phyloP scores from a whole-genome alignment of 1,140 invertebrate genomes.

The Aplysia californica region DNA sequence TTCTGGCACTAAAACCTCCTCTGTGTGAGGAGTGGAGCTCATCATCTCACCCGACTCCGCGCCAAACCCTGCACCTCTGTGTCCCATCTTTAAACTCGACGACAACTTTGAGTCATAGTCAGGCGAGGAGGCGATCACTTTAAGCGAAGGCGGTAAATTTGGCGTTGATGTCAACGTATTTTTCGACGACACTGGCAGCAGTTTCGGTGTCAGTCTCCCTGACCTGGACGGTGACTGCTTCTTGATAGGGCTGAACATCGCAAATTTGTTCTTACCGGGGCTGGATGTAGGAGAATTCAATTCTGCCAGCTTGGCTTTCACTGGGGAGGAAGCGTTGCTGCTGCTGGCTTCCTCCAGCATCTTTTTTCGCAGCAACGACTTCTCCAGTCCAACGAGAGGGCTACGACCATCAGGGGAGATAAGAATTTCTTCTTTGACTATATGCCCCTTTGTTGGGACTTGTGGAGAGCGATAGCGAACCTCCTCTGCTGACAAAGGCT shows the following conservation, averaged over 20 bases:
- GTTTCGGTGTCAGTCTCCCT: too few species aligned
- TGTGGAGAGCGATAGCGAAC: slow-evolving; percentile 7
- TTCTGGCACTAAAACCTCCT: not conserved
- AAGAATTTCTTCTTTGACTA: slow-evolving; percentile 15
- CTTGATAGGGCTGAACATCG: too few species aligned
- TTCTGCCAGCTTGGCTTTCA: not conserved
- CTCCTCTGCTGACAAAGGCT: slow-evolving; percentile 4
- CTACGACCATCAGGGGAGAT: slow-evolving; percentile 25
- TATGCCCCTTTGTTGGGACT: not conserved
- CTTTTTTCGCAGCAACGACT: not conserved
- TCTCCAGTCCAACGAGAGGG: slow-evolving; percentile 11
- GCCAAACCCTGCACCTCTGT: too few species aligned
- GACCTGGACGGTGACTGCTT: not conserved
- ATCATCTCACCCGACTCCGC: too few species aligned
- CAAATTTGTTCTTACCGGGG: too few species aligned
- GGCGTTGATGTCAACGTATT: too few species aligned
- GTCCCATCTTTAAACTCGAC: too few species aligned
- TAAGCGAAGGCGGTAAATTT: too few species aligned
- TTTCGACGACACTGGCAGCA: too few species aligned
- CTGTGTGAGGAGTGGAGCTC: too few species aligned
- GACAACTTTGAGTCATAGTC: too few species aligned
- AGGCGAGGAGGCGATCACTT: too few species aligned
- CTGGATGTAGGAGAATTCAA: not conserved
- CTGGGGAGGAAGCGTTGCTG: not conserved
- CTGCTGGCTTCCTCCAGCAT: not conserved